These are phyloP conservation scores for Acropternis orthonyx DNA, from an alignment of 2,797 vertebrate species.

Conservation along the genomic window DNA sequence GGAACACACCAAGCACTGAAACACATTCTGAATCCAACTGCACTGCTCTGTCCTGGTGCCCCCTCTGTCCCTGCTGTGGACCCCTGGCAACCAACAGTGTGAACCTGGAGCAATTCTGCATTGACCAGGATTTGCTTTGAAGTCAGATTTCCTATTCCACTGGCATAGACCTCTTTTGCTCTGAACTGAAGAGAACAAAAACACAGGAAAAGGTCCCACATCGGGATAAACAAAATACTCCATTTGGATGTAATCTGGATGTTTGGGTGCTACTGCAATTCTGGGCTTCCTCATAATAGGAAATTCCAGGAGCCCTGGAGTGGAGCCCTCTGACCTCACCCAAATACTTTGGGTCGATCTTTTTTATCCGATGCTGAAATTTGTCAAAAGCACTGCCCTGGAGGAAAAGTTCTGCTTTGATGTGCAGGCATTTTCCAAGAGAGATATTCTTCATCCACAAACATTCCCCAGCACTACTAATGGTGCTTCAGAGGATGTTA, in stretches of 20 bases:
- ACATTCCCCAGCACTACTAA: neutral
- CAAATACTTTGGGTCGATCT: neutral
- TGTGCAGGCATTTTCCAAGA: neutral
- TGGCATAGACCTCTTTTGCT: neutral
- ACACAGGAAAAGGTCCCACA: constrained; percentile 13
- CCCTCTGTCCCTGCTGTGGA: neutral
- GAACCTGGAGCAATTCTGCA: neutral
- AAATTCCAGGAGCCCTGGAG: constrained; percentile 29
- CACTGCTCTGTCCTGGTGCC: neutral
- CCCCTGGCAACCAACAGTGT: neutral
- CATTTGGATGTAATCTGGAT: neutral
- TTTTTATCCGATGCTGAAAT: neutral
- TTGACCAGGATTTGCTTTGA: neutral
- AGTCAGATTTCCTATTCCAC: neutral
- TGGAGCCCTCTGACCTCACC: neutral
- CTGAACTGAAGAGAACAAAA: constrained; percentile 7
- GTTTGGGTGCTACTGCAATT: neutral
- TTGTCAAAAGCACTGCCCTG: neutral
- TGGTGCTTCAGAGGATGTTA: neutral
- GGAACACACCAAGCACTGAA: neutral
- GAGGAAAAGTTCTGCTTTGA: neutral
- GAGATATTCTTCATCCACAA: neutral
- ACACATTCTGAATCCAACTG: neutral
- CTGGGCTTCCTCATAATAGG: neutral
- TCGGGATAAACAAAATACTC: neutral